Conservation (phyloP, 2,797 vertebrate genomes). For the Meda fulgida region DNA sequence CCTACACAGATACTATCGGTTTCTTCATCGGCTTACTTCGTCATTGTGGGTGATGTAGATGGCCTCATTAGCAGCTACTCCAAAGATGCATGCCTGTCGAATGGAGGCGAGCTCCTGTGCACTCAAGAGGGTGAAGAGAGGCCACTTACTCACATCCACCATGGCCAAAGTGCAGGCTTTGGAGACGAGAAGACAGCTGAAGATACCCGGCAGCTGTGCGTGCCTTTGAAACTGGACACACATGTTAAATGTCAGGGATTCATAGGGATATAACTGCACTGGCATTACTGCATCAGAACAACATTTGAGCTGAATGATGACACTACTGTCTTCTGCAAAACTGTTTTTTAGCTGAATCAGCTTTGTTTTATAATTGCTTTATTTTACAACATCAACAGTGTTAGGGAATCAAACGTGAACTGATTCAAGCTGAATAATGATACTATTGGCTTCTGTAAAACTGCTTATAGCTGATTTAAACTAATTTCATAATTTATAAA, state of each 20-base stretch:
- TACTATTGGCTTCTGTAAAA: neutral
- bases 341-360: too few relatives aligned
- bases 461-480: neutral
- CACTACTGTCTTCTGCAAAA: neutral
- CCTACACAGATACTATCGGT: constrained; percentile 7
- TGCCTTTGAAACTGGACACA: constrained; percentile 56
- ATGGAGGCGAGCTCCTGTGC: constrained; percentile 85
- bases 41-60: constrained; percentile 88
- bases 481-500: neutral
- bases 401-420: neutral
- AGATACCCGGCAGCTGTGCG: constrained; percentile 25
- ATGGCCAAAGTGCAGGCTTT: constrained; percentile 71
- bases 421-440: neutral
- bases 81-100: constrained; percentile 90
- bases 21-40: constrained; percentile 81
- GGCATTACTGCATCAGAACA: neutral
- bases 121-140: constrained; percentile 91
- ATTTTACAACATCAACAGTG: neutral
- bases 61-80: constrained; percentile 91
- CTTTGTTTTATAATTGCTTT: neutral
- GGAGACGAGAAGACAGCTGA: constrained; percentile 26
- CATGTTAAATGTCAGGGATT: neutral
- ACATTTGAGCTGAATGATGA: neutral
- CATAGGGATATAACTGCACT: neutral
- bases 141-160: constrained; percentile 96